Conservation (phyloP, 2,888 invertebrate genomes). For the Diarsia brunnea region DNA sequence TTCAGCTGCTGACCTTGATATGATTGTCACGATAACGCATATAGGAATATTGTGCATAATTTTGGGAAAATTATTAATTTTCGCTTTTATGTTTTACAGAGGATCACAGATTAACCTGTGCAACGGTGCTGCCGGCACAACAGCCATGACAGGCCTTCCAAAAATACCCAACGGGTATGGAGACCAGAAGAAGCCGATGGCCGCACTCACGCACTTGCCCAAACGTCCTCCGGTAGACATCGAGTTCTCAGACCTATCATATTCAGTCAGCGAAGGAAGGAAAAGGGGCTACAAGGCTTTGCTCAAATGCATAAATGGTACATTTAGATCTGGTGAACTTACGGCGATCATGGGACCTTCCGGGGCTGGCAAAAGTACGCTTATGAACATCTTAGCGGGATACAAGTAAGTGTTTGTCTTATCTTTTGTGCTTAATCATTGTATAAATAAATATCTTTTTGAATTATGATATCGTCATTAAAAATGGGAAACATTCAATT, state of each 20-base stretch:
- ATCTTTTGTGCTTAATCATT: neutral
- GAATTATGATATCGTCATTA: neutral
- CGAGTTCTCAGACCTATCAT: constrained; percentile 96
- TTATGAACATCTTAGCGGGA: constrained; percentile 97
- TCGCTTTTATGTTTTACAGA: constrained; percentile 81
- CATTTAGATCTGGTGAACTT: constrained; percentile 97
- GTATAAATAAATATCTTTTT: neutral
- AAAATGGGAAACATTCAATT: neutral
- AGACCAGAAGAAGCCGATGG: constrained; percentile 94
- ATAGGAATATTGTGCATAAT: neutral
- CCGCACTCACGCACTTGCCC: constrained; percentile 95
- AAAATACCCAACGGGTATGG: constrained; percentile 94
- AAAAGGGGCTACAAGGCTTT: constrained; percentile 96
- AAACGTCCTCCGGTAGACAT: constrained; percentile 97
- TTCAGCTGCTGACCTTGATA: neutral
- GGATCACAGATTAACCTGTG: constrained; percentile 94
- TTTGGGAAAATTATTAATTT: constrained; percentile 10
- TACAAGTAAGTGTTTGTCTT: constrained; percentile 93
- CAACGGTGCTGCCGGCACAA: constrained; percentile 91
- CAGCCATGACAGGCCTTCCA: constrained; percentile 89
- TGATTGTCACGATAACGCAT: neutral
- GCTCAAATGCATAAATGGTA: constrained; percentile 96
- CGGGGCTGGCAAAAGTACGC: constrained; percentile 94
- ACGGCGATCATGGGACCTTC: constrained; percentile 99
- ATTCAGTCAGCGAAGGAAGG: constrained; percentile 96